Conservation (phyloP, 2,888 invertebrate genomes). For the Lepeophtheirus nordmannii region DNA sequence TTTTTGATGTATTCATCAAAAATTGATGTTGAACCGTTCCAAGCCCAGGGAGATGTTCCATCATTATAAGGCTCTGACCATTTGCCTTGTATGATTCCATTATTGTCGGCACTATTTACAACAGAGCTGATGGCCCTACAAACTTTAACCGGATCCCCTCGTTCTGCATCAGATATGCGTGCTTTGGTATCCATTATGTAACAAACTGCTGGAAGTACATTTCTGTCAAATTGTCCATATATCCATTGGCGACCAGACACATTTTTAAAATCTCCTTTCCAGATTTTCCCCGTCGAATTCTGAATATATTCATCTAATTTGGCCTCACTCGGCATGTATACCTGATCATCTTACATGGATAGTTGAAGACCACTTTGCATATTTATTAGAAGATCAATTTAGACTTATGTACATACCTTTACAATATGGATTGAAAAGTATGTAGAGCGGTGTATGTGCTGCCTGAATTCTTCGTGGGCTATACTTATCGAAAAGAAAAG, state of each 20-base stretch:
- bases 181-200: slow-evolving; percentile 49
- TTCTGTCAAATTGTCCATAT: slow-evolving; percentile 61
- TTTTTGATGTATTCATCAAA: slow-evolving; percentile 50
- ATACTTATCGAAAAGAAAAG: slow-evolving; percentile 33
- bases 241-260: slow-evolving; percentile 62
- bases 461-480: slow-evolving; percentile 41
- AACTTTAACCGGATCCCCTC: slow-evolving; percentile 54
- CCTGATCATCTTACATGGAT: slow-evolving; percentile 45
- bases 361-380: no score
- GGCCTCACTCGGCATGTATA: slow-evolving; percentile 54
- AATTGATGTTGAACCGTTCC: slow-evolving; percentile 59
- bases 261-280: slow-evolving; percentile 57
- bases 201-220: slow-evolving; percentile 52
- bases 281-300: slow-evolving; percentile 66
- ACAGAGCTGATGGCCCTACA: slow-evolving; percentile 56
- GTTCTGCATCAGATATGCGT: slow-evolving; percentile 46
- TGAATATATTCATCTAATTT: slow-evolving; percentile 57
- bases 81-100: slow-evolving; percentile 51
- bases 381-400: neutral
- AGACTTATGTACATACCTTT: slow-evolving; percentile 42
- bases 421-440: slow-evolving; percentile 64
- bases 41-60: slow-evolving; percentile 54
- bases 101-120: slow-evolving; percentile 53
- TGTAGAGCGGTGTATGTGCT: slow-evolving; percentile 46
- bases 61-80: slow-evolving; percentile 56